Base-by-base conservation (phyloP, 1,140 invertebrate genomes). In the Drosophila mauritiana region DNA sequence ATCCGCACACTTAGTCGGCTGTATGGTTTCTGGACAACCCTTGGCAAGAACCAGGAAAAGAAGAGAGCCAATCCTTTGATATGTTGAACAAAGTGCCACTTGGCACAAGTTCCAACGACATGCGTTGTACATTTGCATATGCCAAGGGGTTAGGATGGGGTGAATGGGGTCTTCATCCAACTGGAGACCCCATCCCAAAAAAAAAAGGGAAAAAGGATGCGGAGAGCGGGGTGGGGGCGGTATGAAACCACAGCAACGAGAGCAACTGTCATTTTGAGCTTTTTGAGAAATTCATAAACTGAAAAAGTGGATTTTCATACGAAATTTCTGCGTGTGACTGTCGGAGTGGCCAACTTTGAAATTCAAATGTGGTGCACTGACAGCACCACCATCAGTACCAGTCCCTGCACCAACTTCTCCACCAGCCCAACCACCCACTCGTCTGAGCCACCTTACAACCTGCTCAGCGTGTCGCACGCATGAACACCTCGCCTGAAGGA, bases 271-370 rank as follows among this genome's bases (percentile, higher is more conserved):
- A 86, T 69, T 86, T 69, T 64, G 75, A 89, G 83, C 84, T 88
- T 88, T 86, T 89, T 88, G 84, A 89, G 83, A 88, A 88, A 88
- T 88, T 88, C 83, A 83, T 88, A 88, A 89, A 88, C 84, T 88
- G 83, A 88, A 88, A 86, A 89, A 88, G 83, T 88, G 83, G 83
- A 89, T 88, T 89, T 88, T 88, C 83, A 88, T 88, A 88, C 79
- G 83, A 88, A 88, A 88, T 88, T 89, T 42, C 86, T 86, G 84
- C 77, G 75, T 79, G 77, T 79, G 80, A 72, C 65, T 72, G 65
- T 70, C 36, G 64, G 67, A 49, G 57, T 27, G 62, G 17, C 36
- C 67, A 78, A 78, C 78, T 85, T 80, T 86, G 81, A 88, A 88
- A 88, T 88, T 88, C 83, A 88, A 88, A 88, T 88, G 84, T 65